Conservation (phyloP, 2,888 invertebrate species). For the Stegana nigrithorax region DNA sequence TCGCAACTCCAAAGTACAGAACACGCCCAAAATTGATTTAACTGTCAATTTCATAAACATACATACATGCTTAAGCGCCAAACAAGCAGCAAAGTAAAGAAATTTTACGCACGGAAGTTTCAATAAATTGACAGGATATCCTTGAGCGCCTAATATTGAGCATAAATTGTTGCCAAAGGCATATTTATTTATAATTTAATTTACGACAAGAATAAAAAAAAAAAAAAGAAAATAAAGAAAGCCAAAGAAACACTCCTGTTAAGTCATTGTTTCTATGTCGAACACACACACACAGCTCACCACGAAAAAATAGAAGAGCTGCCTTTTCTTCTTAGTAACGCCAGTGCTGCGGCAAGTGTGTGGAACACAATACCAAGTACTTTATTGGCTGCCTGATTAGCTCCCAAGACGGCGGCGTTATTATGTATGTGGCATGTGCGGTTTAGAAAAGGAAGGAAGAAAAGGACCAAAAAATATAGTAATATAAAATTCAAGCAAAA, state of each 20-base stretch:
- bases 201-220: neutral
- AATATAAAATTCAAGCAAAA: neutral
- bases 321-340: too few species aligned
- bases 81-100: neutral
- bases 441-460: neutral
- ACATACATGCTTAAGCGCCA: neutral
- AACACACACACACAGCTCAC: neutral
- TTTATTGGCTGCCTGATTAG: conserved; percentile 11
- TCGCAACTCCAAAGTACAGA: too few species aligned
- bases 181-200: conserved; percentile 9
- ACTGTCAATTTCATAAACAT: too few species aligned
- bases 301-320: too few species aligned
- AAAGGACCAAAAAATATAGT: too few species aligned
- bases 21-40: too few species aligned
- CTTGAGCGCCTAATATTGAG: neutral
- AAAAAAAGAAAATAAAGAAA: neutral
- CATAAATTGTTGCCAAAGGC: conserved; percentile 3
- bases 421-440: neutral
- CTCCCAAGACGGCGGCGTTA: conserved; percentile 9
- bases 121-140: conserved; percentile 17
- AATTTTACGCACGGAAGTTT: conserved; percentile 1
- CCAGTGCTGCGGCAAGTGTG: too few species aligned
- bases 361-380: neutral
- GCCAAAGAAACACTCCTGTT: neutral
- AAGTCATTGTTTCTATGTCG: neutral